Evolutionary conservation across 1,140 invertebrate species (phyloP).

Genomic region (Anadara kagoshimensis): DNA sequence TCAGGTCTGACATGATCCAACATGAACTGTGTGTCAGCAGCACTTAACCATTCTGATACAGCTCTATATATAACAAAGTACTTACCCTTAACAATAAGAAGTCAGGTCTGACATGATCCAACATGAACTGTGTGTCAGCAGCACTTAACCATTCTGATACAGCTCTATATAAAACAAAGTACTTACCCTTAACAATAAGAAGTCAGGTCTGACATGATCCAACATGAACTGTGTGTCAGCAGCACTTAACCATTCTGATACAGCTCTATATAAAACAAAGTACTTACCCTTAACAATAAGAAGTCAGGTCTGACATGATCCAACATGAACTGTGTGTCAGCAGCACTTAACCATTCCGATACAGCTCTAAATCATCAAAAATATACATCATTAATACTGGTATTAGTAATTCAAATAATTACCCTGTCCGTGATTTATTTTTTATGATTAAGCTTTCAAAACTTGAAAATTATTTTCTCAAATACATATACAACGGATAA

Average conservation of each 20-base stretch:
- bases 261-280: constrained; percentile 79
- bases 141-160: constrained; percentile 94
- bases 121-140: constrained; percentile 90
- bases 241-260: constrained; percentile 93
- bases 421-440: too few species aligned
- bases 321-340: constrained; percentile 91
- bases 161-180: constrained; percentile 75
- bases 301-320: constrained; percentile 96
- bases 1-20: constrained; percentile 95
- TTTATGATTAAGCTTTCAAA: too few species aligned
- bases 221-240: constrained; percentile 93
- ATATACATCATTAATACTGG: too few species aligned
- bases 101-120: constrained; percentile 95
- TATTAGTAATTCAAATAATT: too few species aligned
- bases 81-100: constrained; percentile 85
- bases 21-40: constrained; percentile 91
- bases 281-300: constrained; percentile 83
- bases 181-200: constrained; percentile 84
- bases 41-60: constrained; percentile 93
- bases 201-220: constrained; percentile 94
- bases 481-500: too few species aligned
- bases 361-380: too few species aligned
- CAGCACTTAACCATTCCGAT: constrained; percentile 93
- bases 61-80: too few species aligned
- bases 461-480: too few species aligned